Evolutionary conservation across 2,797 vertebrate genomes (phyloP).

Genomic region (Periophthalmus magnuspinnatus): DNA sequence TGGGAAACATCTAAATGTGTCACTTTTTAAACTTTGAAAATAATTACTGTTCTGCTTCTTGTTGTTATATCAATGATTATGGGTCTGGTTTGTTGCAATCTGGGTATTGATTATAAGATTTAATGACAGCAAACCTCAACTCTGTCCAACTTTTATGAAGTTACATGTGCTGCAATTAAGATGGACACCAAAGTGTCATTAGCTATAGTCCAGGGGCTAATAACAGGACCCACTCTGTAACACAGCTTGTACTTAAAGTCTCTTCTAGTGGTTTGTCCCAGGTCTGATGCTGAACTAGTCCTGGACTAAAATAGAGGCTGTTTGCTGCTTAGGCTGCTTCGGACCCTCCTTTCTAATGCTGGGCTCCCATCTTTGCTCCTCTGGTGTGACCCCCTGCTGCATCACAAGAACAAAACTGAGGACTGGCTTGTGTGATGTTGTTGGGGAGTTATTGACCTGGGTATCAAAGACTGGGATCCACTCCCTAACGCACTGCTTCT

Average conservation of each 20-base stretch:
- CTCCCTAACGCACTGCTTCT: conserved; percentile 65
- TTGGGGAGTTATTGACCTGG: conserved; percentile 5
- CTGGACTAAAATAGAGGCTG: conserved; percentile 64
- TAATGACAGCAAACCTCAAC: not conserved
- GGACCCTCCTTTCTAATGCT: conserved; percentile 60
- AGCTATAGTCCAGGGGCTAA: not conserved
- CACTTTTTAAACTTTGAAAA: not conserved
- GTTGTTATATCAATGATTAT: not conserved
- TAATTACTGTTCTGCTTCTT: not conserved
- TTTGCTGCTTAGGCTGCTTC: conserved; percentile 53
- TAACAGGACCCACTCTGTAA: conserved; percentile 1
- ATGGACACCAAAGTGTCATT: not conserved
- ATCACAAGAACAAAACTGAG: conserved; percentile 1
- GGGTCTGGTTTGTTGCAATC: not conserved
- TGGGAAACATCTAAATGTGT: not conserved
- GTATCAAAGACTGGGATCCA: conserved; percentile 53
- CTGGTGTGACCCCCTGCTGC: conserved; percentile 21
- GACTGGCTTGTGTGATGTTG: conserved; percentile 15
- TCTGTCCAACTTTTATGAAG: not conserved
- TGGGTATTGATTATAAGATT: not conserved
- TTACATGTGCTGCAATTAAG: not conserved
- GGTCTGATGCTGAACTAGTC: conserved; percentile 67
- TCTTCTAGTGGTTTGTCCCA: conserved; percentile 41
- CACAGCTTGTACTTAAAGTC: not conserved
- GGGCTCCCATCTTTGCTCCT: conserved; percentile 58